These are phyloP conservation scores for Actias luna DNA, from an alignment of 2,888 invertebrate genomes.

Conservation along the genomic window DNA sequence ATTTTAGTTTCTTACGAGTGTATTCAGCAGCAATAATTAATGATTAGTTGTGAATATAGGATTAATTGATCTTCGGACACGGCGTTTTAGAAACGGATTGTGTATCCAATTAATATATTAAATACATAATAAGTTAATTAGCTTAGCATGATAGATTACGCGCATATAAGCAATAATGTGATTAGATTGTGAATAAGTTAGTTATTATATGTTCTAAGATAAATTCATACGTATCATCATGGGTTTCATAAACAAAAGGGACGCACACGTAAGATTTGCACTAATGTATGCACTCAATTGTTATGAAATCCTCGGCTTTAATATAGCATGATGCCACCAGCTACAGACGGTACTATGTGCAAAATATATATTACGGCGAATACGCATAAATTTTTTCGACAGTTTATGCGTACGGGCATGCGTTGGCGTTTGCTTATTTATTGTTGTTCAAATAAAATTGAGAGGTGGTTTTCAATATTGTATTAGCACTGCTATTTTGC, in stretches of 20 bases:
- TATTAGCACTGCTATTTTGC: not conserved
- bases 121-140: constrained; percentile 1
- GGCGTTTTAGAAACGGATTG: not conserved
- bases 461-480: not conserved
- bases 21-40: constrained; percentile 11
- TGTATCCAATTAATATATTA: not conserved
- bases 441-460: not conserved
- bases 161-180: constrained; percentile 8
- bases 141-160: not conserved
- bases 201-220: constrained; percentile 1
- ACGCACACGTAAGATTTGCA: too few species aligned
- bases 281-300: not conserved
- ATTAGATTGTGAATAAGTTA: constrained; percentile 9
- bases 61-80: not conserved
- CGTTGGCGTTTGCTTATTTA: not conserved
- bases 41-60: constrained; percentile 6
- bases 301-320: not conserved
- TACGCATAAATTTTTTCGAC: not conserved
- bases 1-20: not conserved
- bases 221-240: not conserved
- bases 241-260: not conserved
- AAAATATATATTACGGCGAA: not conserved
- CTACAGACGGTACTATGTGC: not conserved
- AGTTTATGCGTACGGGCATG: not conserved
- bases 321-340: not conserved